A percentile compares a stretch with the other conserved stretches of the same genome.
These are phyloP conservation scores for Corvus cornix DNA, from an alignment of 2,113 vertebrate genomes.

Conservation along the genomic window DNA sequence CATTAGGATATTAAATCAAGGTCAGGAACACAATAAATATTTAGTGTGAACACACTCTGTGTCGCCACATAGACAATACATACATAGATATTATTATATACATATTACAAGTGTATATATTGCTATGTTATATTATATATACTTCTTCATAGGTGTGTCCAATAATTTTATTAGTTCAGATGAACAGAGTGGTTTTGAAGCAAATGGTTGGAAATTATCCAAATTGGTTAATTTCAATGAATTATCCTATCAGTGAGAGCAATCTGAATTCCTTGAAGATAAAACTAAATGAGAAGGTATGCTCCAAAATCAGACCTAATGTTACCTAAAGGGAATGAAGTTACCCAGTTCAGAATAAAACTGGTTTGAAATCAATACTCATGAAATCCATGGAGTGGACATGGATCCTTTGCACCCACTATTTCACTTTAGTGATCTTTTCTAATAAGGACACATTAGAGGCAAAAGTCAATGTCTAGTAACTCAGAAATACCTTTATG, in stretches of 20 bases:
- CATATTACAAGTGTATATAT: neutral
- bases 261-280: neutral
- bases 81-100: neutral
- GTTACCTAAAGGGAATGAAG: neutral
- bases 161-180: neutral
- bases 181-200: neutral
- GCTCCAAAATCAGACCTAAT: neutral
- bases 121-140: neutral
- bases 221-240: neutral
- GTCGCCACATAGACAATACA: neutral
- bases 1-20: neutral
- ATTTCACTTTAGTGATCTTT: neutral
- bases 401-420: neutral
- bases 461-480: neutral
- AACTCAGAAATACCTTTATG: neutral
- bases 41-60: neutral
- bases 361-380: neutral
- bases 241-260: accelerated
- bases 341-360: neutral
- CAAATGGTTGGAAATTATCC: neutral
- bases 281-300: neutral
- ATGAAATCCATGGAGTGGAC: neutral
- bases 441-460: neutral
- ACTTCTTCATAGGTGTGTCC: neutral
- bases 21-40: neutral